These are phyloP conservation scores for Melanerpes aurifrons DNA, from an alignment of 2,113 vertebrate species.

Conservation along the genomic window DNA sequence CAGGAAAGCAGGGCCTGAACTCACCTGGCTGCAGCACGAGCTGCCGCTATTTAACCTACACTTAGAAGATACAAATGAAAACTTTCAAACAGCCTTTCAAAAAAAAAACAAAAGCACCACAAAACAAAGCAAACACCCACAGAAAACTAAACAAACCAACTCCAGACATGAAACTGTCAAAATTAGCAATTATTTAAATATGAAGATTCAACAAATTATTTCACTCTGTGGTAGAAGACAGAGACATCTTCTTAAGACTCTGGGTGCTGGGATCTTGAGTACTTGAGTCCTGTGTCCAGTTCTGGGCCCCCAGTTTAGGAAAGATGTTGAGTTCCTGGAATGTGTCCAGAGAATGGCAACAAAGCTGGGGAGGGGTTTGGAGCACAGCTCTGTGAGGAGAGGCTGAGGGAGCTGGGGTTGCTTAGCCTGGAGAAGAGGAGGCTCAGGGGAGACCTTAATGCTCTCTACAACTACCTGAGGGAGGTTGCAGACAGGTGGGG, in stretches of 20 bases:
- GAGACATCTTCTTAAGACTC: neutral
- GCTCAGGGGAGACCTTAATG: too few relatives aligned
- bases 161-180: neutral
- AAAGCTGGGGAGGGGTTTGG: too few relatives aligned
- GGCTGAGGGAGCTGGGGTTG: too few relatives aligned
- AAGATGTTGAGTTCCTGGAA: too few relatives aligned
- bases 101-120: neutral
- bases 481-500: too few relatives aligned
- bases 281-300: too few relatives aligned
- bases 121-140: neutral
- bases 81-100: neutral
- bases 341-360: too few relatives aligned
- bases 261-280: neutral
- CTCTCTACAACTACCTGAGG: too few relatives aligned
- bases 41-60: neutral
- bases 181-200: conserved; percentile 31
- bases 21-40: neutral
- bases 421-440: too few relatives aligned
- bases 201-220: neutral
- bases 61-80: neutral
- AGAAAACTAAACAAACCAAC: neutral
- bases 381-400: too few relatives aligned
- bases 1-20: neutral
- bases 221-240: neutral
- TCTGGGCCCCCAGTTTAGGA: too few relatives aligned